Base-by-base conservation (phyloP, 1,140 invertebrate species). In the Ceratina japonica region DNA sequence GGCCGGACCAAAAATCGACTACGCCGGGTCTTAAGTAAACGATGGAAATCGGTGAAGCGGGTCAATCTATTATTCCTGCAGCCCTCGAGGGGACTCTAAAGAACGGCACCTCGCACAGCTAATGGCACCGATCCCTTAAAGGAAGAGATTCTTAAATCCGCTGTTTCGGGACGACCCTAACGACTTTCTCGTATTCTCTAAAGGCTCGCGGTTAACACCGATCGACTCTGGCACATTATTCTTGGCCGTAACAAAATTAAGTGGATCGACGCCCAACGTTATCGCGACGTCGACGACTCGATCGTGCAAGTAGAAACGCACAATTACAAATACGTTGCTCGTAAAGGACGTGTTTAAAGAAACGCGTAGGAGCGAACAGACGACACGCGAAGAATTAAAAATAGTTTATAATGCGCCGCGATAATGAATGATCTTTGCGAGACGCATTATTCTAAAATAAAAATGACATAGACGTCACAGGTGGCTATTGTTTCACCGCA, bases 71-170 rank as follows among this genome's bases (percentile, higher is more conserved):
- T 74, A 75, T 79, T 79, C 59, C 18, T 10, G 61, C 52, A 58
- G 64, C 59, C 61, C 59, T 63, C 59, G 58, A 64, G 73, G 31
- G 79, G 18, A 75, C 24, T 75, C 65, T 69, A 75, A 80, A 70
- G 72, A 80, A 75, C 63, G 52, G 49, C 51, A 44, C 27, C 31
- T 80, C 58, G 73, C 61, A 49, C 37, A 77, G 74, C 65, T 80
- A 77, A 77, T 80, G 61, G 24, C 52, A 65, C 44, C 59, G 65
- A 77, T 71, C 74, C 52, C 74, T 81, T 71, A 66, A 71, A 78
- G 73, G 64, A 80, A 76, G 78, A 64, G 59, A 49, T 64, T 20
- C 79, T 59, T 52, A 65, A 65, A 62, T 77, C 66, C 31, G 65
- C 5, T 63, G 66, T 37, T 31, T 51, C 65, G 22, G 18, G 24